A percentile compares a stretch with the other conserved stretches of the same genome.
Conservation (phyloP, 2,797 vertebrate species). For the Sebastes jordani region DNA sequence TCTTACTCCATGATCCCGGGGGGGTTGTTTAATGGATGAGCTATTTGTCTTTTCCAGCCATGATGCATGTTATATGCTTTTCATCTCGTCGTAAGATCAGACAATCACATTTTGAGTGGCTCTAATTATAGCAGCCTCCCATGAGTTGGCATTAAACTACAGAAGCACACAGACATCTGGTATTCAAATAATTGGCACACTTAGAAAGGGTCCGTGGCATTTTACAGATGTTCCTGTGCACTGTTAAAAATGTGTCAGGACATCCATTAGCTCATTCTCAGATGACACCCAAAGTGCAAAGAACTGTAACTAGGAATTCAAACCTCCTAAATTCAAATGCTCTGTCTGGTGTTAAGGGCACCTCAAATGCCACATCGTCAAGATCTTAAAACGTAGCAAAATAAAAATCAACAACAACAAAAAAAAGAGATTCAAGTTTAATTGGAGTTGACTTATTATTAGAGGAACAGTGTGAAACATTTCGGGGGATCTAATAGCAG, state of each 20-base stretch:
- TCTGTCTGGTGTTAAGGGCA: slow-evolving; percentile 30
- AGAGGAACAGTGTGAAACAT: background rate
- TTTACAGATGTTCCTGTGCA: slow-evolving; percentile 69
- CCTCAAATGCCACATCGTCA: slow-evolving; percentile 13
- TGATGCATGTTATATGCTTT: slow-evolving; percentile 55
- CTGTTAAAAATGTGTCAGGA: slow-evolving; percentile 55
- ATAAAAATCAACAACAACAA: background rate
- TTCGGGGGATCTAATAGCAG: too few relatives aligned
- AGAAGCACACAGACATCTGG: slow-evolving; percentile 54
- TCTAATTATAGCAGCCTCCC: slow-evolving; percentile 69
- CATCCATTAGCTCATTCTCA: slow-evolving; percentile 49
- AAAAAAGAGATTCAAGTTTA: background rate
- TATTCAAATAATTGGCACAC: slow-evolving; percentile 66
- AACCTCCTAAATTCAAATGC: slow-evolving; percentile 23
- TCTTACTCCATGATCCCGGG: slow-evolving; percentile 18
- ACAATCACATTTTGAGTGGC: slow-evolving; percentile 55
- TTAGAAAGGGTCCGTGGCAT: slow-evolving; percentile 61
- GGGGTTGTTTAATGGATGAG: slow-evolving; percentile 55
- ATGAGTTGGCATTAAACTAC: slow-evolving; percentile 70
- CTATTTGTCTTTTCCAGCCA: slow-evolving; percentile 63
- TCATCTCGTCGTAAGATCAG: slow-evolving; percentile 58
- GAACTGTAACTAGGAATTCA: slow-evolving; percentile 18
- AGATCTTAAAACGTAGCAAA: background rate
- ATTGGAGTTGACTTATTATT: background rate
- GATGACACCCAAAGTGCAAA: slow-evolving; percentile 36